Conservation (phyloP, 2,113 vertebrate species). For the Merops nubicus region DNA sequence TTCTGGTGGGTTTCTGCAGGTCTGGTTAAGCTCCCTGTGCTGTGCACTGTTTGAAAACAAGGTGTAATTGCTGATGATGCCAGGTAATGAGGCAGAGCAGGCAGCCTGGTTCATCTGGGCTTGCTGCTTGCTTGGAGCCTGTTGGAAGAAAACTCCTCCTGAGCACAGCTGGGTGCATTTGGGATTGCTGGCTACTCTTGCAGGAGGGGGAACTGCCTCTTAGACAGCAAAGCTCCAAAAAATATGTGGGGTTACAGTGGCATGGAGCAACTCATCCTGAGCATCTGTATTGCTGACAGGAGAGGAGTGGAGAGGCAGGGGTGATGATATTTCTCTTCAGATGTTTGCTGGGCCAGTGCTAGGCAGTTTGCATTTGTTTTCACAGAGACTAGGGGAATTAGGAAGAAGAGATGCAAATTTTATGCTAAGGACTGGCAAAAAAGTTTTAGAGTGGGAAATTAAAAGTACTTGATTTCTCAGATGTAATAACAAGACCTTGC, state of each 20-base stretch:
- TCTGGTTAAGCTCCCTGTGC: background rate
- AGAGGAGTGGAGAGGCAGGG: background rate
- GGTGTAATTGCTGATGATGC: accelerated
- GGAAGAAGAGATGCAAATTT: background rate
- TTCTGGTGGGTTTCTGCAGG: background rate
- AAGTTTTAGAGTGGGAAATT: background rate
- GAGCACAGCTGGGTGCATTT: background rate
- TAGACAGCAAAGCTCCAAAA: background rate
- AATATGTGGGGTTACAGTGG: background rate
- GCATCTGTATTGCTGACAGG: accelerated
- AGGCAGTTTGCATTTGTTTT: background rate
- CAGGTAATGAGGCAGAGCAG: background rate
- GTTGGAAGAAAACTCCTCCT: background rate
- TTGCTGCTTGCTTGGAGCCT: background rate
- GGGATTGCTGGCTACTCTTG: background rate
- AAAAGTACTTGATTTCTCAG: background rate
- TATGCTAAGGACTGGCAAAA: background rate
- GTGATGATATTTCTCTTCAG: background rate
- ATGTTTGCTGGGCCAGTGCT: background rate
- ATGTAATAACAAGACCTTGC: background rate
- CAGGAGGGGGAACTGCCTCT: background rate
- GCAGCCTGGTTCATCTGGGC: background rate
- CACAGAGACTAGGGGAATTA: background rate
- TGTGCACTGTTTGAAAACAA: background rate
- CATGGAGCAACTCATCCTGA: background rate